A percentile compares a stretch with the other conserved stretches of the same genome.
Conservation (phyloP, 92 coral and sea anemone genomes). For the Palythoa grandiflora region DNA sequence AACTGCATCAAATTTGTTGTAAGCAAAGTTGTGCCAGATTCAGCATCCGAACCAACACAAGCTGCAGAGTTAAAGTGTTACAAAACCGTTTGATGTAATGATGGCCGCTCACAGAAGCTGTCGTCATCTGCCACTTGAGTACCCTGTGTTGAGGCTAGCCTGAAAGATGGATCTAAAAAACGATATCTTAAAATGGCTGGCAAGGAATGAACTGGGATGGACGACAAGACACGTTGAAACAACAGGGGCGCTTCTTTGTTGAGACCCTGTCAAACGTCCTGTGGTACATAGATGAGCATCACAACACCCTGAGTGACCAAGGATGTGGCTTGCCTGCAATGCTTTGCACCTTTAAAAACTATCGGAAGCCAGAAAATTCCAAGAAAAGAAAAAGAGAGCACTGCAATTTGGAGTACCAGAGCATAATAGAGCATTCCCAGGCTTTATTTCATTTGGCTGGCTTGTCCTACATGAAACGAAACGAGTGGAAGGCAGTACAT, state of each 20-base stretch:
- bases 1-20: conserved; percentile 31
- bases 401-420: conserved; percentile 26
- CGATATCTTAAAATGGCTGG: conserved; percentile 72
- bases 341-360: conserved; percentile 10
- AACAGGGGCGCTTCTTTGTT: conserved; percentile 47
- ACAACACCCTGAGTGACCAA: conserved; percentile 37
- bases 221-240: conserved; percentile 34
- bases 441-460: conserved; percentile 44
- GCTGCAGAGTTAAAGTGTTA: not conserved
- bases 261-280: conserved; percentile 43
- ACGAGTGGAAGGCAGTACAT: conserved; percentile 35
- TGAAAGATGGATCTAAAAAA: conserved; percentile 64
- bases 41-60: conserved; percentile 9
- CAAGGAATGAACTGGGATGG: conserved; percentile 67
- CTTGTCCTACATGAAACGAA: conserved; percentile 45
- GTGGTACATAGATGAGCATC: conserved; percentile 48
- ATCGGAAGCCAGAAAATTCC: conserved; percentile 52
- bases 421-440: conserved; percentile 38
- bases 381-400: conserved; percentile 41
- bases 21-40: conserved; percentile 20
- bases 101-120: conserved; percentile 55
- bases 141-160: conserved; percentile 42
- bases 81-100: conserved; percentile 46
- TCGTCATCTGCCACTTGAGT: conserved; percentile 38
- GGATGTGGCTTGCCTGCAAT: conserved; percentile 47